A percentile compares a stretch with the other conserved stretches of the same genome.
phyloP scores from a whole-genome alignment of 2,888 invertebrate genomes.

The Mechanitis messenoides region DNA sequence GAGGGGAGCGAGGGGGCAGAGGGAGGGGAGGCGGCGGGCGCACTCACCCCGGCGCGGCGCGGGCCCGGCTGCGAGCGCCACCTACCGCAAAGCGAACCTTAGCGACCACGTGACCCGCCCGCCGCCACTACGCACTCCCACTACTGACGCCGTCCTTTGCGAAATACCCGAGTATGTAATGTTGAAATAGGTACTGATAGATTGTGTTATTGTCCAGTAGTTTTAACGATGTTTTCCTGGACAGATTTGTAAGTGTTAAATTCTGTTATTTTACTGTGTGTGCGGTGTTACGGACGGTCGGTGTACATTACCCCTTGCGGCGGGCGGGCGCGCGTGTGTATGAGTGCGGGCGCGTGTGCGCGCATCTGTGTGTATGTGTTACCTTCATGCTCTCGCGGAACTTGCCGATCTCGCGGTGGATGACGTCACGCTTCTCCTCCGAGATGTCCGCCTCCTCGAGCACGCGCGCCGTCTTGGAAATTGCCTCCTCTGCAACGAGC shows the following conservation, averaged over 20 bases:
- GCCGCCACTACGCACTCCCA: slow-evolving; percentile 9
- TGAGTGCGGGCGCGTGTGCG: slow-evolving; percentile 10
- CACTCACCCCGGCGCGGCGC: slow-evolving; percentile 22
- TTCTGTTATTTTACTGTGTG: slow-evolving; percentile 16
- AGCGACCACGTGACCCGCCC: slow-evolving; percentile 19
- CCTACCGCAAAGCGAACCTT: slow-evolving; percentile 27
- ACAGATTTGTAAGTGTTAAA: neutral
- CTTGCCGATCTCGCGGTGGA: slow-evolving; percentile 97
- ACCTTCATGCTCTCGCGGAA: slow-evolving; percentile 99
- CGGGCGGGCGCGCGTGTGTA: slow-evolving; percentile 22
- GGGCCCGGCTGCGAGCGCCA: slow-evolving; percentile 17
- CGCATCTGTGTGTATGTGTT: slow-evolving; percentile 20
- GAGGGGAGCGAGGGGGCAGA: slow-evolving; percentile 11
- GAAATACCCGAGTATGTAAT: slow-evolving; percentile 10
- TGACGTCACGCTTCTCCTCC: slow-evolving; percentile 96
- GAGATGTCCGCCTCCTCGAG: slow-evolving; percentile 93
- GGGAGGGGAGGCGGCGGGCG: slow-evolving; percentile 12
- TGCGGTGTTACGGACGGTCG: slow-evolving; percentile 11
- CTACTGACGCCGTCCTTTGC: slow-evolving; percentile 7
- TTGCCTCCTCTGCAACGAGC: slow-evolving; percentile 77
- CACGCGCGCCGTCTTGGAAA: slow-evolving; percentile 79
- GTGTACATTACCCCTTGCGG: slow-evolving; percentile 7
- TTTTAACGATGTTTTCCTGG: neutral
- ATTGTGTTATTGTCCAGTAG: too few relatives aligned
- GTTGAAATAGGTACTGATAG: too few relatives aligned